Base-by-base conservation (phyloP, 1,140 invertebrate genomes). In the Bombyx mandarina region DNA sequence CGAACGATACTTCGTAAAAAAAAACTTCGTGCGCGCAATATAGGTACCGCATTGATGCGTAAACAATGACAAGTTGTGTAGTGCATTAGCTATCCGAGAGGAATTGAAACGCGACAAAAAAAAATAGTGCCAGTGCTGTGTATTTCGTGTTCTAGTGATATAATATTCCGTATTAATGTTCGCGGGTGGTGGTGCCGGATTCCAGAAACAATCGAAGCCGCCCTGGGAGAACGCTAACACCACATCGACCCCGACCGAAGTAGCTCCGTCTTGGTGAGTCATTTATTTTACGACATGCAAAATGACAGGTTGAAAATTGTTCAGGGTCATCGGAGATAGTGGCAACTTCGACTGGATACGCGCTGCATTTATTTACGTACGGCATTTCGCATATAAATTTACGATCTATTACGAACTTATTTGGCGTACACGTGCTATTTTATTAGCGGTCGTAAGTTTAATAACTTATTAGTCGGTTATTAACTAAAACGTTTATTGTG, bases 161-260 rank as follows among this genome's bases (percentile, higher is more conserved):
- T 50, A 52, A 49, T 60, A 46, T 48, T 54, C 44, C n/a, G 26
- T 56, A 59, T 67, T 67, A 62, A 83, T 83, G 80, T 81, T 83
- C 55, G 82, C 82, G 56, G 80, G 80, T 2, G 80, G 82, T 9
- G 82, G 80, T 35, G 80, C 82, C 7, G 82, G 80, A 6, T 86
- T 83, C 53, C 82, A 86, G 54, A 86, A 83, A 57, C 79, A 82
- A 61, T 82, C 82, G 6, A 86, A 86, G 54, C 82, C 82, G n/a
- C 82, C 82, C 7, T 83, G 82, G 80, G 80, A 86, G 62, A 79
- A 56, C 55, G 50, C 62, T 35, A 63, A 65, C 53, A 54, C 67
- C 8, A 77, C 66, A 54, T 54, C 62, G 5, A 71, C 67, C 10
- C 50, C 50, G 47, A 52, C 70, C 0, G 82, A 82, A 55, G 54